Base-by-base conservation (phyloP, 2,888 invertebrate species). In the Ceramica pisi region DNA sequence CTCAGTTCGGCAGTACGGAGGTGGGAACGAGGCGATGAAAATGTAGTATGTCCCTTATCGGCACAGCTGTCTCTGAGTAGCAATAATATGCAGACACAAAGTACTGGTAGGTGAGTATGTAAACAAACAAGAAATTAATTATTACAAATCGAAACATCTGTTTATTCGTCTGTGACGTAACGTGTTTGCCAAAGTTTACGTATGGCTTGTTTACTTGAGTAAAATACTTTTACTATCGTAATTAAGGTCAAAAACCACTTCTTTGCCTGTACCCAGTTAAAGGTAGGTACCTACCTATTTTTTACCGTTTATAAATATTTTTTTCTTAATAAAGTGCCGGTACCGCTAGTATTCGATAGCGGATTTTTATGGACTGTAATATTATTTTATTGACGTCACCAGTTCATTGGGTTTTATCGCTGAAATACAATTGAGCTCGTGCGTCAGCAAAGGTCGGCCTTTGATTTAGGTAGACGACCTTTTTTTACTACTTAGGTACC, bases 11-110 rank as follows among this genome's bases (percentile, higher is more conserved):
- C 96, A 0, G 96, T 97, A 1, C 96, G 96, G 75, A 94, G 93
- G 44, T 96, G 96, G 95, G 96, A 96, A 86, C 92, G 97, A 83
- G 97, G 97, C 5, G 97, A 97, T 87, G 97, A 97, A 89, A 92
- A 88, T 72, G 79, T 88, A 1, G 96, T 95, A 31, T 97, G 97
- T 78, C 96, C 96, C 0, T 63, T 94, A 46, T 92, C 92, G 6
- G 89, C 89, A 31, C 89, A 95, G 71, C 91, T 92, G 50, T 87
- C 91, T 46, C 91, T 92, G 76, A 91, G 50, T 23, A 80, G 26
- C 62, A 80, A 81, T 53, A 66, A 89, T 80, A 90, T 93, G 86
- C 85, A 84, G 21, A 86, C 90, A 1, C 88, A 91, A 65, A 90
- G 90, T 67, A 86, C 82, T 71, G 83, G 78, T 82, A 90, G 93